A percentile compares a stretch with the other conserved stretches of the same genome.
These are phyloP conservation scores for Bibio marci DNA, from an alignment of 2,888 invertebrate genomes.

Conservation along the genomic window DNA sequence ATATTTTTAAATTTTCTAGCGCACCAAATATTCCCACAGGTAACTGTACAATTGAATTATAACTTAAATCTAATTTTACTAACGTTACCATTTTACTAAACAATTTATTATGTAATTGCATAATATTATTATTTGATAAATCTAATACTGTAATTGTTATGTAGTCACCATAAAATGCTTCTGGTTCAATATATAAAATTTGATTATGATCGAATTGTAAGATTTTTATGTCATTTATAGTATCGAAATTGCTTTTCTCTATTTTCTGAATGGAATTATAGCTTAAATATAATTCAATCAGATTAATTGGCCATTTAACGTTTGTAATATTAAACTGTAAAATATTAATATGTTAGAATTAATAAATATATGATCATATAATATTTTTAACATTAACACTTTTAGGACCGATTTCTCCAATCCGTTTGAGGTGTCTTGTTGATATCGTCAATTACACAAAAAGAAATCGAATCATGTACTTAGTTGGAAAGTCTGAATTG, in stretches of 20 bases:
- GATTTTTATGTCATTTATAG: not conserved
- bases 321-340: not conserved
- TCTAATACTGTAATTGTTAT: not conserved
- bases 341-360: too few relatives aligned
- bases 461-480: too few relatives aligned
- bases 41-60: not conserved
- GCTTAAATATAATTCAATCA: not conserved
- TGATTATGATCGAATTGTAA: not conserved
- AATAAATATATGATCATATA: too few relatives aligned
- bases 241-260: not conserved
- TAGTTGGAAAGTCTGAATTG: too few relatives aligned
- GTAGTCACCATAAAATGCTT: not conserved
- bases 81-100: too few relatives aligned
- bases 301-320: not conserved
- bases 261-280: not conserved
- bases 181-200: not conserved
- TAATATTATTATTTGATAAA: slow-evolving; percentile 1
- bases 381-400: too few relatives aligned
- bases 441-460: too few relatives aligned
- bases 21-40: not conserved
- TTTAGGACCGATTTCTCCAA: too few relatives aligned
- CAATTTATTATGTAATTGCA: too few relatives aligned
- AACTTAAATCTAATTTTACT: not conserved
- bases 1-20: too few relatives aligned
- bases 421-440: too few relatives aligned